A percentile compares a stretch with the other conserved stretches of the same genome.
Conservation (phyloP, 2,797 vertebrate genomes). For the Lepilemur septentrionalis region DNA sequence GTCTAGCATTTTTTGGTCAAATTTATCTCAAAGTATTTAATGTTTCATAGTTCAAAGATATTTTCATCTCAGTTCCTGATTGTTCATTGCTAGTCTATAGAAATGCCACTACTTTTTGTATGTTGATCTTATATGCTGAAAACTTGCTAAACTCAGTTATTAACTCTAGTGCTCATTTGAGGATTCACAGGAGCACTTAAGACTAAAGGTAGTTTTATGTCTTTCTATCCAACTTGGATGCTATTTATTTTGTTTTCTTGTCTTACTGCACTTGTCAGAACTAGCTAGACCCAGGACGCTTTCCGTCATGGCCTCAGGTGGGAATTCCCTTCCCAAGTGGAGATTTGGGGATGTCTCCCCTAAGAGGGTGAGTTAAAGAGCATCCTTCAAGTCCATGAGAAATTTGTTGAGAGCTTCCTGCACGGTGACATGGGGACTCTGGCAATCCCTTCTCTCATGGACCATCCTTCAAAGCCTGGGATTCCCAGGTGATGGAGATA, state of each 20-base stretch:
- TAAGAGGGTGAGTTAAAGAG: background rate
- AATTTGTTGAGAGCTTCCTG: background rate
- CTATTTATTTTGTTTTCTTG: background rate
- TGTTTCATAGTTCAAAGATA: background rate
- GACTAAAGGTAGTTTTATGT: background rate
- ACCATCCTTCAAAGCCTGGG: background rate
- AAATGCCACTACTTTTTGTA: background rate
- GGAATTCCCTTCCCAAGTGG: background rate
- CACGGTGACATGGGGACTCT: background rate
- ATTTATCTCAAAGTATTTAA: background rate
- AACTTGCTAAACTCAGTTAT: background rate
- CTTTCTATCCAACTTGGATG: background rate
- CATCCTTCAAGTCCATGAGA: background rate
- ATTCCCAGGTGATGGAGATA: background rate
- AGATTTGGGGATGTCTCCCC: background rate
- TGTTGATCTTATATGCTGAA: background rate
- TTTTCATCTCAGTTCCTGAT: background rate
- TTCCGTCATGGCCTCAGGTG: background rate
- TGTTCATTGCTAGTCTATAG: background rate
- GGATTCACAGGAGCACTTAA: background rate
- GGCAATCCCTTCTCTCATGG: background rate
- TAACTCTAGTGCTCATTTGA: background rate
- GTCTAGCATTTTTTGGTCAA: background rate
- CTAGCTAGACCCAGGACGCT: background rate
- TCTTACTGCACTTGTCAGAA: background rate